Base-by-base conservation (phyloP, 2,113 vertebrate genomes). In the Todiramphus chloris region DNA sequence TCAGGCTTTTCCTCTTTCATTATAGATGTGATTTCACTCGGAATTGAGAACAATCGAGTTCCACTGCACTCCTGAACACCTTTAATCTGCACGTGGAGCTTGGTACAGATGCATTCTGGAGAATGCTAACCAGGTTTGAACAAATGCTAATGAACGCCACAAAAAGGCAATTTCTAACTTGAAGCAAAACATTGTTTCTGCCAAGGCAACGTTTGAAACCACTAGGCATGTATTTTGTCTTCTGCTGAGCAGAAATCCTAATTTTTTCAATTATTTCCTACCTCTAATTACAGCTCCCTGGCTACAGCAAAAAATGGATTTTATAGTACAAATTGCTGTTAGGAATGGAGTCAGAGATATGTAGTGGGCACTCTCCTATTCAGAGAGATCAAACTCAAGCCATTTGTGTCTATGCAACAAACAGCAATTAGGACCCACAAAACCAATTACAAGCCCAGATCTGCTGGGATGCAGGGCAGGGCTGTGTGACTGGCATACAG, bases 401-500 rank as follows among this genome's bases (percentile, higher is more conserved):
- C 91, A 85, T 75, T 94, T 12, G 4, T 69, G 74, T 86, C 95
- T 73, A 92, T 77, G 87, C 92, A 95, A 94, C 70, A 89, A 87
- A 66, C 84, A 95, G 93, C 81, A 96, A 88, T 95, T 90, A 95
- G 78, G 92, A 88, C 69, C 89, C 80, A 93, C 44, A 76, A 92
- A 93, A 91, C n/a, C 90, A 92, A 83, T 86, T 89, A 74, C 53
- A 87, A 44, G 89, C 51, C 48, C 62, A 83, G 53, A 89, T 89
- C 76, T 96, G 66, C 75, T 74, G 60, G 53, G 81, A 87, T 58
- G 37, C 50, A 88, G 39, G 6, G 8, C 55, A 76, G 51, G 74
- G 35, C 58, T 2, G 13, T 70, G 77, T 96, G 88, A 80, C 80
- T 84, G 56, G 93, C 63, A 95, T 83, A 94, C 85, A 87, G 93